Evolutionary conservation across 2,888 invertebrate genomes (phyloP), one percentile per base, ranked within the genome.

Genomic region (Caenorhabditis plicata): DNA sequence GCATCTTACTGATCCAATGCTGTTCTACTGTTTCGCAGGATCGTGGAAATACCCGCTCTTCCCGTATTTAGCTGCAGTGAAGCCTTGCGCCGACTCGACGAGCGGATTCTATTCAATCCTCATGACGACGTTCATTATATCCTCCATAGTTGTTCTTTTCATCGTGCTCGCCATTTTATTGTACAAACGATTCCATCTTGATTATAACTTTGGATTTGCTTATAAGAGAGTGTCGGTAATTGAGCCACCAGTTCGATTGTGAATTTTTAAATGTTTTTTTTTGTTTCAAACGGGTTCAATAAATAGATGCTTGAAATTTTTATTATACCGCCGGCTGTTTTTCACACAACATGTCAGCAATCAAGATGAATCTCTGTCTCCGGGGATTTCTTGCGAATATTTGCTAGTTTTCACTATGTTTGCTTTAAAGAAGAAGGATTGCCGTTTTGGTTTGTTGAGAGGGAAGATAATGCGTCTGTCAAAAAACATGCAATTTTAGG

Each of bases 21-120:
- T 66, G 15, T 75, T 74, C 43, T 75, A 74, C 39, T 75, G 75
- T 39, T 75, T 74, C 40, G 52, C 73, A 58, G 54, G 55, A 17
- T 57, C 52, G 29, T 75, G 75, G 75, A 75, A 75, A 50, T 73
- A 75, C 36, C 75, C 75, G 7, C 63, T 75, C 1, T 55, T 65
- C 15, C 65, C 74, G 3, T 76, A 74, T 39, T 43, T 75, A 15
- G 56, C 67, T 7, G 56, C 67, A 20, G 64, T 71, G 11, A 54
- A 66, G 22, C 66, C 65, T 17, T 74, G 75, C 53, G 31, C 38
- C 40, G 41, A 61, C 25, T 35, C 60, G 25, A 51, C 53, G 19
- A 53, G 46, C 15, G 65, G 53, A 26, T 64, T 73, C 39, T 46
- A 71, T 35, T 66, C 68, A 5, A 54, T 74, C 25, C 54, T 75